Base-by-base conservation (phyloP, 2,888 invertebrate genomes). In the Oxyscelio sp. region DNA sequence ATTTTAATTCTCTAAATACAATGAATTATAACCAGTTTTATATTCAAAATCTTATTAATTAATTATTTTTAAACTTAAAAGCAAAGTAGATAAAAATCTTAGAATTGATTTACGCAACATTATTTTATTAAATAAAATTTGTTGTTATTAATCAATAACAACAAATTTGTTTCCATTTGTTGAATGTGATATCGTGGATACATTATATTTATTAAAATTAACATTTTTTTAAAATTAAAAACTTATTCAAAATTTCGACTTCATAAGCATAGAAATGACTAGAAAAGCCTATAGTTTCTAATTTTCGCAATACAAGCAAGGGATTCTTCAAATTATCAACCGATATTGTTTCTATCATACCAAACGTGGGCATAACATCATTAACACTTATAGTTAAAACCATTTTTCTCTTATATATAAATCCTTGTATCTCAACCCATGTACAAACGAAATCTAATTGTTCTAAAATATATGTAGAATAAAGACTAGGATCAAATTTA, bases 351-450 rank as follows among this genome's bases (percentile, higher is more conserved):
- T 61, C 21, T 19, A 61, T 61, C 2, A 22, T 22, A n/a, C 61
- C 43, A 43, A 34, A 61, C 9, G 17, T 13, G n/a, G 61, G 61
- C 17, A 74, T n/a, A n/a, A 65, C 22, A 56, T 45, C 8, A 11
- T 54, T 34, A 0, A 65, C 54, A 19, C 27, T 31, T 1, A 71
- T 50, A 38, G 19, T 56, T 34, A 74, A 63, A 45, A 63, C 65
- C 19, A 71, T 58, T 9, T 45, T 56, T 58, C 8, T 15, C 15
- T 65, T 65, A 19, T 48, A 65, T 3, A 19, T 19, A 5, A 48
- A 13, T 5, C 31, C 24, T 4, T 65, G 13, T 15, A 65, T 4
- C 17, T 65, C 8, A 22, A 24, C 34, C 59, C 59, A 59, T 5
- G 3, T 40, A 24, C 6, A 50, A 48, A 65, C 21, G 2, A 17